Evolutionary conservation across 1,140 invertebrate species (phyloP), one percentile per base, ranked within the genome.

Genomic region (Lordiphosa mommai): DNA sequence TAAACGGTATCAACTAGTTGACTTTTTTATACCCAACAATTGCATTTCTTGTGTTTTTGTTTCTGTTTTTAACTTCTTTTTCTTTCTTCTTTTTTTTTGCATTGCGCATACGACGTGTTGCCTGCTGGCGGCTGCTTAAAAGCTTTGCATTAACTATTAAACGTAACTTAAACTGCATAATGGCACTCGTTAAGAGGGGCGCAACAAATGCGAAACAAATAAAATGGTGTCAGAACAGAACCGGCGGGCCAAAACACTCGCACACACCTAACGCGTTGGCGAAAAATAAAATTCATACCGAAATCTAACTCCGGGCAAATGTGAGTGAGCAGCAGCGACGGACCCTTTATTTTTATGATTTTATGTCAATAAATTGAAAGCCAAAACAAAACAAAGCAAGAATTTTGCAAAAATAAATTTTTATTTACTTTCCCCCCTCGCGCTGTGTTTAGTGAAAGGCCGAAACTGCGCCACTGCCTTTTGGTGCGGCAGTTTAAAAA

Each of bases 61-160:
- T 37, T 63, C 37, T 34, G 36, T 46, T 46, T 29, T 46, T n/a
- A 12, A 3, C n/a, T 10, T 33, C 38, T 43, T 30, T 33, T 17
- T 30, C 5, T 47, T 8, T 47, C 12, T 9, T 36, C 10, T 12
- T 30, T 13, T 32, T 20, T 51, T 41, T 43, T 61, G 59, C 69
- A 80, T 69, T 68, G 67, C 50, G 49, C 49, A 55, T 55, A 53
- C 61, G 49, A 49, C 37, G 43, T 49, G 66, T 50, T 57, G 56
- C 71, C 72, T 64, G 57, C 60, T 58, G 58, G 52, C 61, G 69
- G 73, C 59, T 80, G 59, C 73, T 79, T 79, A 79, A 79, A 79
- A 80, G 74, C 74, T 79, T 79, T 79, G 69, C 74, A 79, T 79
- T 79, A 79, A 79, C 69, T 79, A 79, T 80, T 79, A 80, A 79